Percentiles rank a stretch among this genome's conserved stretches.
phyloP scores from a whole-genome alignment of 2,888 invertebrate species.

The Torymus texanus region DNA sequence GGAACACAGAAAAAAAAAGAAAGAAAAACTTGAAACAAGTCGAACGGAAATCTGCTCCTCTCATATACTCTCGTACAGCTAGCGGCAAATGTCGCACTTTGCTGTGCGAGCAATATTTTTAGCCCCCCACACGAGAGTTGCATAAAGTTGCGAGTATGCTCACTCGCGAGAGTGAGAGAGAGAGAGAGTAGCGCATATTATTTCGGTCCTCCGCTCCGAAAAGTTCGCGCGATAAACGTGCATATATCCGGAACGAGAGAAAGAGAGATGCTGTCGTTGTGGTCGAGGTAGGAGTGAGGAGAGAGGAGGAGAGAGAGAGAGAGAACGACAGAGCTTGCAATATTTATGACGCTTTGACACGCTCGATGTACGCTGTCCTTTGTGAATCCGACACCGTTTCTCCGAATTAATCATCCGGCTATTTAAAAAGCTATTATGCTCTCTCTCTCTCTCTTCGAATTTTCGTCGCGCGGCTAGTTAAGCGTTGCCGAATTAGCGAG shows the following conservation, averaged over 20 bases:
- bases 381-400: conserved; percentile 20
- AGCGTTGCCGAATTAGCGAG: no score
- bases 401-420: conserved; percentile 30
- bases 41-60: no score
- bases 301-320: background rate
- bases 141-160: conserved; percentile 37
- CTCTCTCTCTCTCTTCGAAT: background rate
- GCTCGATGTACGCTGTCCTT: conserved; percentile 41
- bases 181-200: conserved; percentile 31
- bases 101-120: background rate
- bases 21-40: no score
- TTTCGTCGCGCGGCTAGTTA: background rate
- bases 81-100: no score
- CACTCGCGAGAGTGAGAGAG: no score
- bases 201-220: conserved; percentile 40
- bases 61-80: no score
- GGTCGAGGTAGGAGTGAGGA: no score
- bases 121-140: conserved; percentile 11
- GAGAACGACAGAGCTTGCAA: conserved; percentile 9
- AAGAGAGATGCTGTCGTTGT: background rate
- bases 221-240: background rate
- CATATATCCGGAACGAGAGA: background rate
- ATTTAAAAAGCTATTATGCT: conserved; percentile 5
- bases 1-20: no score
- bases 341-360: conserved; percentile 41